A percentile compares a stretch with the other conserved stretches of the same genome.
These are phyloP conservation scores for Eupithecia vulgata DNA, from an alignment of 2,888 invertebrate species.

Conservation along the genomic window DNA sequence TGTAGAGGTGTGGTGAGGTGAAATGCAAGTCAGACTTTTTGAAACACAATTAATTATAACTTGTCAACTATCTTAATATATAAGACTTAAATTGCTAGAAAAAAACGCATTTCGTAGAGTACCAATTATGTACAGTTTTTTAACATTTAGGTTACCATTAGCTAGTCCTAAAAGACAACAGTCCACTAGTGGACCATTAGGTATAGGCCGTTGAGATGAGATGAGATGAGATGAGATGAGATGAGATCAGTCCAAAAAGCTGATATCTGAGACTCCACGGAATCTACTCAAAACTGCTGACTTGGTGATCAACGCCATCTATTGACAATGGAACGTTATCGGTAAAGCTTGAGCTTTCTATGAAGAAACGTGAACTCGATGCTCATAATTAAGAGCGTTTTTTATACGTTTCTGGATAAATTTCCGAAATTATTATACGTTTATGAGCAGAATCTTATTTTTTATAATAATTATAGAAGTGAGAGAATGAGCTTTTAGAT, in stretches of 20 bases:
- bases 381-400: not conserved
- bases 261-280: not conserved
- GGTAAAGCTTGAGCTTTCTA: slow-evolving; percentile 12
- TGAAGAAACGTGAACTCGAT: slow-evolving; percentile 3
- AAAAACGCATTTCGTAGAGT: too few species aligned
- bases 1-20: too few species aligned
- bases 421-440: not conserved
- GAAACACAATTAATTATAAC: too few species aligned
- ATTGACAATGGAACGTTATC: slow-evolving; percentile 17
- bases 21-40: too few species aligned
- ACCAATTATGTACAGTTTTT: too few species aligned
- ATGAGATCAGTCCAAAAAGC: too few species aligned
- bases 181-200: too few species aligned
- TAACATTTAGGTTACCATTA: too few species aligned
- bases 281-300: not conserved
- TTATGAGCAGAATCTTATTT: not conserved
- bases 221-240: too few species aligned
- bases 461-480: not conserved
- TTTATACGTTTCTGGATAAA: not conserved
- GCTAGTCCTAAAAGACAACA: not conserved
- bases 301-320: slow-evolving; percentile 41
- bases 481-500: not conserved
- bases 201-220: too few species aligned
- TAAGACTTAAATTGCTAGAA: too few species aligned
- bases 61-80: too few species aligned